phyloP scores from a whole-genome alignment of 2,797 vertebrate genomes.

The Premnoplex brunnescens region DNA sequence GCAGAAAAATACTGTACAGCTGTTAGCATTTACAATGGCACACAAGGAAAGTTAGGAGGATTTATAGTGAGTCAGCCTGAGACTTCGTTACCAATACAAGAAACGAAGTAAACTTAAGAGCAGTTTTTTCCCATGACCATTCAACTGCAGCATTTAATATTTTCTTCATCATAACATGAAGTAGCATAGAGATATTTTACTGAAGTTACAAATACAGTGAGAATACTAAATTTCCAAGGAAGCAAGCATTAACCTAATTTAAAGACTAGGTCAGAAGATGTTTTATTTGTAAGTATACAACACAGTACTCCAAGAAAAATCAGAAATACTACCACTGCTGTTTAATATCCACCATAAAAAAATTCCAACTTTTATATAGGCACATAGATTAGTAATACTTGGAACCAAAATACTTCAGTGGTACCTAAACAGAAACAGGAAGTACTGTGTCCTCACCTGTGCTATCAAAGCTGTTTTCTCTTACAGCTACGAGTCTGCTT shows the following conservation, averaged over 20 bases:
- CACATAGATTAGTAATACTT: not conserved
- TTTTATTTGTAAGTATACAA: not conserved
- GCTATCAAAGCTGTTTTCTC: slow-evolving; percentile 72
- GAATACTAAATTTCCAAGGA: not conserved
- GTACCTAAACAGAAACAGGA: not conserved
- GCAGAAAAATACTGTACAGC: not conserved
- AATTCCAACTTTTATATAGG: not conserved
- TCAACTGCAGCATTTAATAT: not conserved
- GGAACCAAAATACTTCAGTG: not conserved
- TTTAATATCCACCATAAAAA: not conserved
- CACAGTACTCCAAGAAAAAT: not conserved
- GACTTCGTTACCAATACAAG: not conserved
- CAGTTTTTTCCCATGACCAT: not conserved
- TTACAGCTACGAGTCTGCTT: slow-evolving; percentile 44
- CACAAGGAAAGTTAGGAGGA: not conserved
- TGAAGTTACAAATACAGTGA: not conserved
- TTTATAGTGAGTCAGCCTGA: not conserved
- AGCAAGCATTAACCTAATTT: not conserved
- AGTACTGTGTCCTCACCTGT: slow-evolving; percentile 66
- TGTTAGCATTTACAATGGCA: not conserved
- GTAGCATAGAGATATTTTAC: not conserved
- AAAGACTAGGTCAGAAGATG: not conserved
- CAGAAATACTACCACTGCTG: not conserved
- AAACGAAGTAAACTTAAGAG: not conserved
- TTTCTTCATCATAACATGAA: not conserved